Evolutionary conservation across 1,140 invertebrate genomes (phyloP).

Genomic region (Drosophila bipectinata): DNA sequence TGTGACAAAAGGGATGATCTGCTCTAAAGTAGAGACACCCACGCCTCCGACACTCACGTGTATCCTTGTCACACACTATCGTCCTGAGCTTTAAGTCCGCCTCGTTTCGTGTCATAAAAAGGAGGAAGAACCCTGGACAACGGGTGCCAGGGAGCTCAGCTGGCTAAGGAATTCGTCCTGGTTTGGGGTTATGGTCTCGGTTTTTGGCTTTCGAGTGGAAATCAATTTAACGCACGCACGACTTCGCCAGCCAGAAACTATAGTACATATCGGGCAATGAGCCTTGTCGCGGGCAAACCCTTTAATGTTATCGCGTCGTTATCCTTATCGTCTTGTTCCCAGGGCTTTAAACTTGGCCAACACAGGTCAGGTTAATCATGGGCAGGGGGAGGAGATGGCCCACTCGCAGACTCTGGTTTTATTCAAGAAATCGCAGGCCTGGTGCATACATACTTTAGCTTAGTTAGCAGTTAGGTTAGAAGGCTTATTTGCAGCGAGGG

Average conservation of each 20-base stretch:
- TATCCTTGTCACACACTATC: constrained; percentile 19
- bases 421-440: constrained; percentile 54
- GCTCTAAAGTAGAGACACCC: constrained; percentile 26
- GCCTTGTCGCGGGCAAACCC: constrained; percentile 41
- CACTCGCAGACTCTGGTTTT: too few relatives aligned
- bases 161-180: constrained; percentile 6
- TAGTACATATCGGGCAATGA: constrained; percentile 52
- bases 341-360: constrained; percentile 67
- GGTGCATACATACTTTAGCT: constrained; percentile 43
- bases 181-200: constrained; percentile 10
- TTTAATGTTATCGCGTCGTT: constrained; percentile 48
- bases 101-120: constrained; percentile 52
- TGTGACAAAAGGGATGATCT: constrained; percentile 59
- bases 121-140: constrained; percentile 51
- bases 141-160: constrained; percentile 7
- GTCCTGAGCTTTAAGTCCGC: constrained; percentile 55
- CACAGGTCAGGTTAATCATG: constrained; percentile 56
- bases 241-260: constrained; percentile 51
- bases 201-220: constrained; percentile 16
- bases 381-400: too few relatives aligned
- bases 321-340: constrained; percentile 29
- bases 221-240: constrained; percentile 80
- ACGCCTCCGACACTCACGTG: not conserved
- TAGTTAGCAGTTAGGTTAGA: constrained; percentile 60
- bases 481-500: constrained; percentile 52